A percentile compares a stretch with the other conserved stretches of the same genome.
Evolutionary conservation across 2,888 invertebrate species (phyloP).

Genomic region (Therioaphis trifolii): DNA sequence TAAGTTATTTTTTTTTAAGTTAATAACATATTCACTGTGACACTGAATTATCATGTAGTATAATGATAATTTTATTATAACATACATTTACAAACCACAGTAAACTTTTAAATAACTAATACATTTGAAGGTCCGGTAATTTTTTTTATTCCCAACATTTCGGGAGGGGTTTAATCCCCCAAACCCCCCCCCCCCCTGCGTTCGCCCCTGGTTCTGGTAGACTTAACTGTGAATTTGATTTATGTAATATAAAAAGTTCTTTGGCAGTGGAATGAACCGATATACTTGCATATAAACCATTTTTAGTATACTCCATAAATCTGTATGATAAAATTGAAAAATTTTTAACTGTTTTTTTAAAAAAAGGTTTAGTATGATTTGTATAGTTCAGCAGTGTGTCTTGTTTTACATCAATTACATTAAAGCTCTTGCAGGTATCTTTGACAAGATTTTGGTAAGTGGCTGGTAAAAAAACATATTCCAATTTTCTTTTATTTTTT

Average conservation of each 20-base stretch:
- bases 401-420: background rate
- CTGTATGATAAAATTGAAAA: background rate
- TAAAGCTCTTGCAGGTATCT: background rate
- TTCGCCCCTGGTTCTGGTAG: too few species aligned
- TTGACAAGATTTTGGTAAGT: background rate
- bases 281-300: conserved; percentile 24
- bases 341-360: conserved; percentile 10
- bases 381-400: background rate
- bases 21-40: too few species aligned
- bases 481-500: conserved; percentile 2
- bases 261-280: conserved; percentile 32
- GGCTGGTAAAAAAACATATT: conserved; percentile 9
- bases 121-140: too few species aligned
- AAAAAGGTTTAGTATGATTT: background rate
- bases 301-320: background rate
- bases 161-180: too few species aligned
- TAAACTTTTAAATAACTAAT: too few species aligned
- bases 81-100: too few species aligned
- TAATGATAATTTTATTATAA: too few species aligned
- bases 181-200: too few species aligned
- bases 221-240: conserved; percentile 13
- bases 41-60: too few species aligned
- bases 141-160: too few species aligned
- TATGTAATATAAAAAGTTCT: conserved; percentile 17
- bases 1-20: too few species aligned